phyloP scores from a whole-genome alignment of 1,140 invertebrate species.

The Drosophila nigrodunni region DNA sequence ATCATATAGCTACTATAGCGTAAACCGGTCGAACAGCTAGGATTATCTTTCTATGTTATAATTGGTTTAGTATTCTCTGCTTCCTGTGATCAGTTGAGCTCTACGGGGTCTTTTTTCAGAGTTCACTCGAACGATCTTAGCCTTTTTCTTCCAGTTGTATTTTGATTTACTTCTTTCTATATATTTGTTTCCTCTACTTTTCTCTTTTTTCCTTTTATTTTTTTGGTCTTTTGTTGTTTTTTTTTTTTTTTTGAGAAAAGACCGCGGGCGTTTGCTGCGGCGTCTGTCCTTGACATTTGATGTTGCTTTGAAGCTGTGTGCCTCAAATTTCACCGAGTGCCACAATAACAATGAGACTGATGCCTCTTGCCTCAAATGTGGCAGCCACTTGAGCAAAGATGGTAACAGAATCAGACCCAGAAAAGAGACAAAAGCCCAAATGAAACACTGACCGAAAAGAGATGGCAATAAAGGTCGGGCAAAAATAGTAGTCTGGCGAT shows the following conservation, averaged over 20 bases:
- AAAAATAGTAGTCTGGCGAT: conserved; percentile 30
- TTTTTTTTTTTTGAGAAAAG: conserved; percentile 14
- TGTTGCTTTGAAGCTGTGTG: conserved; percentile 43
- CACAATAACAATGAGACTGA: conserved; percentile 46
- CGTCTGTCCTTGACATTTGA: conserved; percentile 66
- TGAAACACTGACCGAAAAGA: not conserved
- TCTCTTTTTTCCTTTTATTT: conserved; percentile 12
- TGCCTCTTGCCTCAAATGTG: conserved; percentile 10
- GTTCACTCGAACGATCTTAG: no score
- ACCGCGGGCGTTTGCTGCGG: conserved; percentile 19
- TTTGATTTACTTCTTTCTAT: conserved; percentile 15
- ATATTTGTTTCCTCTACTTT: conserved; percentile 1
- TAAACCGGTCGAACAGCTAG: no score
- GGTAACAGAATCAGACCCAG: not conserved
- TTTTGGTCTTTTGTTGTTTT: conserved; percentile 7
- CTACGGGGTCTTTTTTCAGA: no score
- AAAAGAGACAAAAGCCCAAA: not conserved
- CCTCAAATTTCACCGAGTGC: conserved; percentile 69
- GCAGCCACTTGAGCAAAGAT: conserved; percentile 44
- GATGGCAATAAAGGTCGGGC: not conserved
- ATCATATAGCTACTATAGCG: no score
- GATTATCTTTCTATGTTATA: no score
- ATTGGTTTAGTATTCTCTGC: no score
- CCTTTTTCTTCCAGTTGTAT: not conserved
- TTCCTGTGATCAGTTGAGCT: no score